A percentile compares a stretch with the other conserved stretches of the same genome.
Evolutionary conservation across 2,113 vertebrate genomes (phyloP).

Genomic region (Microcebus jonahi): DNA sequence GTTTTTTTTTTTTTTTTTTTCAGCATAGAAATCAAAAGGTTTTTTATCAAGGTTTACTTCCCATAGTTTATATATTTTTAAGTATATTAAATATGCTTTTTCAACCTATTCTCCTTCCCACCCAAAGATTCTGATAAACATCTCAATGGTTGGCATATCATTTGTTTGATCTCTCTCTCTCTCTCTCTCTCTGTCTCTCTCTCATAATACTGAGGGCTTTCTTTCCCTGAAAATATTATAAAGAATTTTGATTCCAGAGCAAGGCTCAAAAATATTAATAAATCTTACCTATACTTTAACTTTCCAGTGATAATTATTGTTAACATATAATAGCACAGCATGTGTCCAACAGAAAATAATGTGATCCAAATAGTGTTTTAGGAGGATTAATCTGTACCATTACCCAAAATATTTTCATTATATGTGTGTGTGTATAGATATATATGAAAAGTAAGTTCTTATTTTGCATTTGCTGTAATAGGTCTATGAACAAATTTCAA

Average conservation of each 20-base stretch:
- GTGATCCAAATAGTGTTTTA: constrained; percentile 19
- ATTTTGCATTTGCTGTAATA: background rate
- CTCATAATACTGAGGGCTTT: background rate
- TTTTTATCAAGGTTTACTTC: constrained; percentile 23
- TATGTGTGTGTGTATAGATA: background rate
- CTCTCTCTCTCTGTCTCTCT: background rate
- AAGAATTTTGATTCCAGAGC: background rate
- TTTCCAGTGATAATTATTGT: background rate
- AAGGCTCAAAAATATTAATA: background rate
- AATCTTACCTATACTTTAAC: background rate
- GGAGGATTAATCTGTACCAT: background rate
- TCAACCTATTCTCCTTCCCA: background rate
- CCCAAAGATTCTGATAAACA: background rate
- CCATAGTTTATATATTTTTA: background rate
- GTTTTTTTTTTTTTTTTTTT: background rate
- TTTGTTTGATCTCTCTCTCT: background rate
- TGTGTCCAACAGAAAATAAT: background rate
- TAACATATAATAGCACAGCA: background rate
- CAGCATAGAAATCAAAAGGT: background rate
- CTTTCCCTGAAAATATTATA: background rate
- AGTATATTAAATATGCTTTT: background rate
- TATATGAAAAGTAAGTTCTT: background rate
- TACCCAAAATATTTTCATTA: constrained; percentile 4
- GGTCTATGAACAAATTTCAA: too few species aligned
- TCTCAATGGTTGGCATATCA: background rate